Evolutionary conservation across 1,140 invertebrate genomes (phyloP).

Genomic region (Spodoptera frugiperda): DNA sequence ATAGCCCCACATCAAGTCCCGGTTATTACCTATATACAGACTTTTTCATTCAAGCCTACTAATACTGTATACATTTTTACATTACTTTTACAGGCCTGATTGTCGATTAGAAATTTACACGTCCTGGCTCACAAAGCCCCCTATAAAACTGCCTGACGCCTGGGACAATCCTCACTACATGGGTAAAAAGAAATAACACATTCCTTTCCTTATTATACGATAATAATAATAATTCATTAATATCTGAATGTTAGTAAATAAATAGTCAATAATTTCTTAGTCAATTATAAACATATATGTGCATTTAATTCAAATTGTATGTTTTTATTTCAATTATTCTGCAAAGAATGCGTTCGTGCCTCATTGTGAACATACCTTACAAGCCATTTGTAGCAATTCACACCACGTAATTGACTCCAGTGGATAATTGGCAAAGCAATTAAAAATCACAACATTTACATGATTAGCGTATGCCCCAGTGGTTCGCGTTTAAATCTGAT

Average conservation of each 20-base stretch:
- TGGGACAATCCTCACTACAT: conserved; percentile 75
- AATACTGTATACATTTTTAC: not conserved
- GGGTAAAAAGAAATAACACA: conserved; percentile 20
- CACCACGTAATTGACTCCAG: conserved; percentile 9
- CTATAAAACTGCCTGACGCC: conserved; percentile 67
- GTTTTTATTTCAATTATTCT: not conserved
- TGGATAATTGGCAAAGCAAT: conserved; percentile 39
- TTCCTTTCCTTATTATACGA: not conserved
- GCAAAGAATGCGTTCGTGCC: conserved; percentile 11
- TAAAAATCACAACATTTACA: conserved; percentile 27
- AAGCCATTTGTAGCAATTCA: conserved; percentile 20
- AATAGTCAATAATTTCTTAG: not conserved
- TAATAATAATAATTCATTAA: too few species aligned
- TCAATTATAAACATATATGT: too few species aligned
- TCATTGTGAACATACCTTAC: conserved; percentile 18
- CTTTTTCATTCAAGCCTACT: too few species aligned
- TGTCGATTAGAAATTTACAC: conserved; percentile 79
- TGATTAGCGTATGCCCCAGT: conserved; percentile 27
- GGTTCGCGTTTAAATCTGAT: conserved; percentile 1
- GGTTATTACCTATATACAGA: too few species aligned
- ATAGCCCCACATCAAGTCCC: not conserved
- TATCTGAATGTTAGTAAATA: too few species aligned
- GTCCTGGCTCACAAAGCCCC: conserved; percentile 72
- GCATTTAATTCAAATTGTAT: not conserved
- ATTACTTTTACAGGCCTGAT: conserved; percentile 66